phyloP scores from a whole-genome alignment of 2,113 vertebrate species.

The Oreochromis tanganicae region DNA sequence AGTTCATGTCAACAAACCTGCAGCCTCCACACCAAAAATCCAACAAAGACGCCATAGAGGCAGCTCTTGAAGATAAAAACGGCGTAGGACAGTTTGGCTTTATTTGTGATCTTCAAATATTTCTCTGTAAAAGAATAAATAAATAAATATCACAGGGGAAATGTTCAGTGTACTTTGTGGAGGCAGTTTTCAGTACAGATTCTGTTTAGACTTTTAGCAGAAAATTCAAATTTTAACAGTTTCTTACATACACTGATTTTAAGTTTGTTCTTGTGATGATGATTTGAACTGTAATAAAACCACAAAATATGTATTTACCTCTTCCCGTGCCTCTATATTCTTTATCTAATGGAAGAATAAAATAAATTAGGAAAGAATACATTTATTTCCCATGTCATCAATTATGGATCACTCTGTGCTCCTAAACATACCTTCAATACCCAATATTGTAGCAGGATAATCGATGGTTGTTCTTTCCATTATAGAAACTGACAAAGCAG shows the following conservation, averaged over 20 bases:
- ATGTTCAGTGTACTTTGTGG: not conserved
- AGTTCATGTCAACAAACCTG: constrained; percentile 27
- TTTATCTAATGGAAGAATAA: not conserved
- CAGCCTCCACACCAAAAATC: constrained; percentile 42
- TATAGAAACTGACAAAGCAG: constrained; percentile 74
- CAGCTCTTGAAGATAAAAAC: constrained; percentile 50
- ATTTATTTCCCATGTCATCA: not conserved
- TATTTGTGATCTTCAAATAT: not conserved
- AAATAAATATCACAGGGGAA: not conserved
- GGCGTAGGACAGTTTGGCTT: constrained; percentile 30
- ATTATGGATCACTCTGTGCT: not conserved
- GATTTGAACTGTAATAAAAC: not conserved
- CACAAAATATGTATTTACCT: not conserved
- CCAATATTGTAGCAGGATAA: too few species aligned
- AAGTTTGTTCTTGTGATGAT: not conserved
- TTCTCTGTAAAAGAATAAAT: constrained; percentile 3
- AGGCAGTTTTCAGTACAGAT: accelerated
- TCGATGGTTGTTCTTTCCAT: too few species aligned
- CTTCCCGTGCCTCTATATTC: not conserved
- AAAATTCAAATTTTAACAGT: accelerated
- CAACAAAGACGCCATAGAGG: constrained; percentile 47
- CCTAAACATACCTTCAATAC: not conserved
- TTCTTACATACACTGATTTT: accelerated
- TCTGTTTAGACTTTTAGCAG: accelerated
- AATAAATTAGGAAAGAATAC: not conserved